Evolutionary conservation across 2,888 invertebrate genomes (phyloP), one percentile per base, ranked within the genome.

Genomic region (Philonicus albiceps): DNA sequence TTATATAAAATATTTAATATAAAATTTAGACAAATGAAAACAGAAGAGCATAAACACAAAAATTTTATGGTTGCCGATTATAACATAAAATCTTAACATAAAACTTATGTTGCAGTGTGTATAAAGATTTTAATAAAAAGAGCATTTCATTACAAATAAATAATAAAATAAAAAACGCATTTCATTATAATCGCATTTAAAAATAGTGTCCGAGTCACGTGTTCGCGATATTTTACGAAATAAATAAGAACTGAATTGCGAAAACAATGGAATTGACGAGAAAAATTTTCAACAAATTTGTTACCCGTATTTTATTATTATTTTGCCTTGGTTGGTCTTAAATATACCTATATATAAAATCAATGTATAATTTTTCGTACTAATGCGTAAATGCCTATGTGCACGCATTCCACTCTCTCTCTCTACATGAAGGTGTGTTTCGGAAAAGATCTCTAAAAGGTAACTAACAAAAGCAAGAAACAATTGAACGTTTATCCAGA

Each of bases 381-480:
- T 92, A 92, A 92, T 92, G 92, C 92, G 92, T 91, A 89, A 90
- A 91, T 92, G 92, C 92, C 92, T 89, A 91, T 92, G 92, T 92
- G 92, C 92, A 92, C 92, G 92, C 93, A 93, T 94, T 93, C 93
- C 94, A 93, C 93, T 93, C 93, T 93, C 94, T 92, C 91, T 92
- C 86, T 88, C 86, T 87, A 88, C 92, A 91, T 92, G 92, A 92
- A 97, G 96, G 97, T 95, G 96, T 97, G 95, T 97, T 96, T 96
- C 96, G 97, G 96, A 97, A 97, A 96, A 96, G 96, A 96, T 97
- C 96, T 95, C 96, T 96, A 96, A 96, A 96, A 97, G 97, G 96
- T 96, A 96, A 96, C 95, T 95, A 94, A 91, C 91, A 91, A 90
- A 91, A 89, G 88, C 89, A 89, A 88, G 87, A 88, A 88, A 88